These are phyloP conservation scores for Urocyon cinereoargenteus DNA, from an alignment of 2,797 vertebrate genomes.

Conservation along the genomic window DNA sequence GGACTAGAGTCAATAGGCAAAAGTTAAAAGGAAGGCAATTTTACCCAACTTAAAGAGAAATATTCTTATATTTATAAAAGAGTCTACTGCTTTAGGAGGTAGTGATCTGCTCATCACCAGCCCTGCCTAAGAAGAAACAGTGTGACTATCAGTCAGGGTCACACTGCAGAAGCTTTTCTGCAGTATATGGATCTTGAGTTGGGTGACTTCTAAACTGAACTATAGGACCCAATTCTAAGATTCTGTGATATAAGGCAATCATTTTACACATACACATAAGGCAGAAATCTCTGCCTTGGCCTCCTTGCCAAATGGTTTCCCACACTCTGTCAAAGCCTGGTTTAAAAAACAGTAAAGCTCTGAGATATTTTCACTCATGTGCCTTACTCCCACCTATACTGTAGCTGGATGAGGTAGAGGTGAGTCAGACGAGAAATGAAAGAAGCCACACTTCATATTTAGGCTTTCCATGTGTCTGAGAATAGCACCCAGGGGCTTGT, in stretches of 20 bases:
- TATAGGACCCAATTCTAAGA: background rate
- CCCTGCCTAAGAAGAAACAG: background rate
- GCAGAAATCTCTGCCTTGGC: background rate
- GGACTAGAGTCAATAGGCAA: background rate
- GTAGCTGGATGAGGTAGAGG: background rate
- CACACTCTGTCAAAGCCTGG: background rate
- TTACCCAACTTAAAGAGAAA: constrained; percentile 6
- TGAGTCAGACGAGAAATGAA: constrained; percentile 35
- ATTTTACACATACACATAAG: background rate
- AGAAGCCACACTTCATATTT: background rate
- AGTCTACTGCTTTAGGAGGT: background rate
- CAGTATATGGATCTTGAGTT: background rate
- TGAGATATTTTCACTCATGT: background rate
- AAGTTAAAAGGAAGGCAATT: constrained; percentile 4
- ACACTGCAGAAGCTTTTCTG: background rate
- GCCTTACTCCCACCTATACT: background rate
- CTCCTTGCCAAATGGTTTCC: background rate
- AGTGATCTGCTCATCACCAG: background rate
- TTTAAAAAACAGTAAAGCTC: constrained; percentile 18
- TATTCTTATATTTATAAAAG: background rate
- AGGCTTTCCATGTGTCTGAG: background rate
- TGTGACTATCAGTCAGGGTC: background rate
- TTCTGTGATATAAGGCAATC: background rate
- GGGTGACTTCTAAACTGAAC: background rate
- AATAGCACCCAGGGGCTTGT: background rate